Evolutionary conservation across 2,797 vertebrate genomes (phyloP).

Genomic region (Lophotriccus pileatus): DNA sequence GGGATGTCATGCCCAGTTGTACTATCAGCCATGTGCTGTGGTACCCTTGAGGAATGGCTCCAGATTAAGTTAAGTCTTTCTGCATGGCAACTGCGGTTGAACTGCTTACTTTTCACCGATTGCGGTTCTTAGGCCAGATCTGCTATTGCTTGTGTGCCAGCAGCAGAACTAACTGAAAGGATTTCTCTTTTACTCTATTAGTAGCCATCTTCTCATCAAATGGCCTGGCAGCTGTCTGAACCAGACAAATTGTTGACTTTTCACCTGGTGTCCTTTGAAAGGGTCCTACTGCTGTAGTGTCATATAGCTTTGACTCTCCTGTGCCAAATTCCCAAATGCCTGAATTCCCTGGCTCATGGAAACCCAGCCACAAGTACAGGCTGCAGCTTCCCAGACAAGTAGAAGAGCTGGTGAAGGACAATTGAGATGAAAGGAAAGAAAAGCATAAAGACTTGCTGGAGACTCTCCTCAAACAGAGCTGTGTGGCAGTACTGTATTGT

Average conservation of each 20-base stretch:
- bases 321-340: background rate
- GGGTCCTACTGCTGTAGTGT: background rate
- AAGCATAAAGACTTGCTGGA: background rate
- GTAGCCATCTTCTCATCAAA: background rate
- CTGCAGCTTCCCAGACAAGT: background rate
- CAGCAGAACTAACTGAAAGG: background rate
- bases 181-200: background rate
- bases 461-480: background rate
- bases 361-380: background rate
- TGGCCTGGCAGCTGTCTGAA: background rate
- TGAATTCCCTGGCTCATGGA: background rate
- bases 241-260: background rate
- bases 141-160: background rate
- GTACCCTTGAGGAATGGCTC: background rate
- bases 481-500: background rate
- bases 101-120: background rate
- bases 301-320: rapidly evolving
- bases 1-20: rapidly evolving
- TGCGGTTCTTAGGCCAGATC: background rate
- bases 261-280: background rate
- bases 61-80: background rate
- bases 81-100: rapidly evolving
- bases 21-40: rapidly evolving
- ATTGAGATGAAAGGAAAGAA: background rate
- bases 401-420: background rate